Evolutionary conservation across 2,888 invertebrate species (phyloP), one percentile per base, ranked within the genome.

Genomic region (Morpho deidamia): DNA sequence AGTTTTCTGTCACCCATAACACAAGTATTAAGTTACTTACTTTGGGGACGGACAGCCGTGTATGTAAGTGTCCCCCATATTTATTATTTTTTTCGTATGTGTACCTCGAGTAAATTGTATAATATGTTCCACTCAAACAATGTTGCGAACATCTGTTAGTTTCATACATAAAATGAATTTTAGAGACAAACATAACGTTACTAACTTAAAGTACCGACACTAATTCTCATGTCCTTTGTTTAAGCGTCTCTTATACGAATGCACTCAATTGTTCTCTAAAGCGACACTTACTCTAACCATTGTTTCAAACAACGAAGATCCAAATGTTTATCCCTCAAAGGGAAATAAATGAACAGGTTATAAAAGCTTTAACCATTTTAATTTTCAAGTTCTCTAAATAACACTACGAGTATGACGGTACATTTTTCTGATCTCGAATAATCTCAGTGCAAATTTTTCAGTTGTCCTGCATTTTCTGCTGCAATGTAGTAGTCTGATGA

Each of bases 231-330:
- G 49, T 58, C 53, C 56, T 59, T 59, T 64, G 59, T 62, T 23
- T 63, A 64, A 58, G 58, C 53, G 55, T 61, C 56, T 55, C 55
- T 59, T 60, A 54, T 56, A 61, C 61, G 52, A 58, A 52, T 50
- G 56, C 57, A 53, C 55, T 56, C 48, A 54, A 59, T 59, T 59
- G 59, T 59, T 59, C 53, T 54, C 47, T 50, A 53, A 53, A 53
- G 51, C 56, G 53, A 59, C 56, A 59, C 59, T 59, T 56, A 54
- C 51, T 56, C 49, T 51, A 44, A 48, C 48, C 47, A 56, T 59
- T 59, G 59, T 59, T 54, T 51, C 42, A 32, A 39, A 51, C 45
- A 45, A 47, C 53, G 44, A 51, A 51, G 48, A 45, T 37, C 49
- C 39, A 59, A 54, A 56, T 59, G 56, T 59, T 59, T 59, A 51